These are phyloP conservation scores for Nematolebias whitei DNA, from an alignment of 2,113 vertebrate species.

Conservation along the genomic window DNA sequence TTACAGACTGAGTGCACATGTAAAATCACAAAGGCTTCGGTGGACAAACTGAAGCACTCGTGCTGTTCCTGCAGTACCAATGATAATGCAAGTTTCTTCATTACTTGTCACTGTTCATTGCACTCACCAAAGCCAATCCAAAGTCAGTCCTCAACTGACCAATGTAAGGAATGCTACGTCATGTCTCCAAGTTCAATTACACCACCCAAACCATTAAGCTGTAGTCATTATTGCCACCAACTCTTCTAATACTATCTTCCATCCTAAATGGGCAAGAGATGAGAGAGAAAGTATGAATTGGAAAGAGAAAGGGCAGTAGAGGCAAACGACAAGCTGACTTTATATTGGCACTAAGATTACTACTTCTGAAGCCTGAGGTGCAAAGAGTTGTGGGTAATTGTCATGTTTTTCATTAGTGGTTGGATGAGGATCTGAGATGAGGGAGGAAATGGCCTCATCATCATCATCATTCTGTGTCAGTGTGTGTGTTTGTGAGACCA, in stretches of 20 bases:
- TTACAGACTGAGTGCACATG: slow-evolving; percentile 3
- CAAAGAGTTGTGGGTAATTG: slow-evolving; percentile 80
- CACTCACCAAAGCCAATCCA: slow-evolving; percentile 52
- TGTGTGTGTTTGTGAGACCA: slow-evolving; percentile 33
- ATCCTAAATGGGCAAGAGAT: slow-evolving; percentile 35
- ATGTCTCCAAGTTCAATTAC: slow-evolving; percentile 61
- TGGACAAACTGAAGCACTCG: slow-evolving; percentile 35
- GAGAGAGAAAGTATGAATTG: slow-evolving; percentile 24
- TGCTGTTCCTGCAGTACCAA: slow-evolving; percentile 39
- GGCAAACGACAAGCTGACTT: slow-evolving; percentile 58
- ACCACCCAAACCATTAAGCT: slow-evolving; percentile 37
- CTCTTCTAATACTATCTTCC: slow-evolving; percentile 8
- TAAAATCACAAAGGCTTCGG: slow-evolving; percentile 12
- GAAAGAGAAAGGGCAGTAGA: slow-evolving; percentile 43
- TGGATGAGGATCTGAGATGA: slow-evolving; percentile 81
- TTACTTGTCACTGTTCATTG: slow-evolving; percentile 66
- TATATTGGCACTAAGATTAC: slow-evolving; percentile 66
- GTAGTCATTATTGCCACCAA: slow-evolving; percentile 32
- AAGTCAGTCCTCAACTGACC: slow-evolving; percentile 52
- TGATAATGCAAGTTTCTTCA: slow-evolving; percentile 56
- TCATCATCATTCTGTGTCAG: slow-evolving; percentile 62
- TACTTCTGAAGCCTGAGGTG: slow-evolving; percentile 61
- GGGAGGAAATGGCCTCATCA: slow-evolving; percentile 82
- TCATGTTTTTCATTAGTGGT: slow-evolving; percentile 82
- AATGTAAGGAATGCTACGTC: slow-evolving; percentile 50